These are phyloP conservation scores for Dendrophyllia cribrosa DNA, from an alignment of 64 coral and sea anemone species.

Conservation along the genomic window DNA sequence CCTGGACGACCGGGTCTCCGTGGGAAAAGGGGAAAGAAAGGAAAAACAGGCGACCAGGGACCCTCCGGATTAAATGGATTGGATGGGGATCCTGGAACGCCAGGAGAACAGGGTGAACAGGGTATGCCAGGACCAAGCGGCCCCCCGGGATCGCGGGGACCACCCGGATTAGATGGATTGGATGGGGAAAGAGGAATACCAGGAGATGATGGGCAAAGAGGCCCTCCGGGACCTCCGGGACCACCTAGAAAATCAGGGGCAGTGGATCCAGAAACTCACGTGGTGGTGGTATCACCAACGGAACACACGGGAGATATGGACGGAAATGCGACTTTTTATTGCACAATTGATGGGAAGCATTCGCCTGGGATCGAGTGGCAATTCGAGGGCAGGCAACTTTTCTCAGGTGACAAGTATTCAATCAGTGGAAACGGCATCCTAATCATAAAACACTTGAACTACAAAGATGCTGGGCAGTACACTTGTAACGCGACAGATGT, in stretches of 20 bases:
- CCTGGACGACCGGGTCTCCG: conserved; percentile 12
- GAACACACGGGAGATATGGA: conserved; percentile 22
- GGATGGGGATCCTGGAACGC: conserved; percentile 1
- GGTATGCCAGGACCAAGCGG: conserved; percentile 30
- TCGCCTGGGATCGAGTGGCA: conserved; percentile 19
- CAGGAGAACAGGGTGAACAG: conserved; percentile 6
- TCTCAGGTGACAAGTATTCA: conserved; percentile 6
- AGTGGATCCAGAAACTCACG: background rate
- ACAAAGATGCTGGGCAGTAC: conserved; percentile 58
- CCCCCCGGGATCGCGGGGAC: background rate
- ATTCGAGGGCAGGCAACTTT: background rate
- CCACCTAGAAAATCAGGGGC: background rate
- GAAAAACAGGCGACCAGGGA: background rate
- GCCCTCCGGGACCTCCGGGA: background rate
- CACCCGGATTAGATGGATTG: background rate
- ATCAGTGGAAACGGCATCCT: conserved; percentile 27
- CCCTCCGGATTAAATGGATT: background rate
- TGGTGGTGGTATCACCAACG: conserved; percentile 25
- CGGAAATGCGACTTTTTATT: background rate
- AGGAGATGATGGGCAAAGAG: background rate
- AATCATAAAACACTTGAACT: conserved; percentile 9
- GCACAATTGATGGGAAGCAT: conserved; percentile 24
- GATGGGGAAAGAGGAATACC: conserved; percentile 5
- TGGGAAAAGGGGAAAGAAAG: conserved; percentile 34
- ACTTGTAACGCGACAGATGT: conserved; percentile 37